Evolutionary conservation across 53 echinoderm and acorn worm genomes (phyloP).

Genomic region (Glandiceps talaboti): DNA sequence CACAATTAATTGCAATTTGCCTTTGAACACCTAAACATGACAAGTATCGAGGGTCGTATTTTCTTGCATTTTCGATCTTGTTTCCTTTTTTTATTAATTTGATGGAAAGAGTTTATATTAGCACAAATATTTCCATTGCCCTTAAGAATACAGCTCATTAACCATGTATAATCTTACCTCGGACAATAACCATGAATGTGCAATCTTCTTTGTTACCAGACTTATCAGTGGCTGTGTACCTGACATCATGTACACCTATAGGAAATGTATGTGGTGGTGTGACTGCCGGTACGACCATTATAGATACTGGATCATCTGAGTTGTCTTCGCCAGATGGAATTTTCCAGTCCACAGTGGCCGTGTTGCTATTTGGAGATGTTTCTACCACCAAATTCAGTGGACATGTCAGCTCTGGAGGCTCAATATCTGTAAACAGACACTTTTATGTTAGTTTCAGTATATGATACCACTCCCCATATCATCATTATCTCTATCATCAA

Average conservation of each 20-base stretch:
- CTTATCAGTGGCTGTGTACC: constrained; percentile 50
- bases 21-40: too few species aligned
- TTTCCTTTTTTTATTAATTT: too few species aligned
- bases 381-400: constrained; percentile 39
- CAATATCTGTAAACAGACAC: constrained; percentile 48
- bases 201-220: constrained; percentile 53
- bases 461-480: too few species aligned
- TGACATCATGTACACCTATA: constrained; percentile 52
- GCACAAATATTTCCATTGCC: too few species aligned
- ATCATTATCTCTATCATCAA: too few species aligned
- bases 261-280: constrained; percentile 51
- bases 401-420: constrained; percentile 45
- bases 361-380: constrained; percentile 25
- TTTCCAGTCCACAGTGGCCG: constrained; percentile 37
- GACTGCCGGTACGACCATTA: constrained; percentile 47
- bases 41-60: too few species aligned
- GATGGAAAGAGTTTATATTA: too few species aligned
- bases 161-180: constrained; percentile 57
- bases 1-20: too few species aligned
- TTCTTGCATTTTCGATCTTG: too few species aligned
- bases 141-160: too few species aligned
- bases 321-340: constrained; percentile 47
- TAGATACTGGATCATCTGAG: constrained; percentile 33
- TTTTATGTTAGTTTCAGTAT: too few species aligned
- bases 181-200: constrained; percentile 47